Conservation (phyloP, 2,888 invertebrate species). For the Agrochola lota region DNA sequence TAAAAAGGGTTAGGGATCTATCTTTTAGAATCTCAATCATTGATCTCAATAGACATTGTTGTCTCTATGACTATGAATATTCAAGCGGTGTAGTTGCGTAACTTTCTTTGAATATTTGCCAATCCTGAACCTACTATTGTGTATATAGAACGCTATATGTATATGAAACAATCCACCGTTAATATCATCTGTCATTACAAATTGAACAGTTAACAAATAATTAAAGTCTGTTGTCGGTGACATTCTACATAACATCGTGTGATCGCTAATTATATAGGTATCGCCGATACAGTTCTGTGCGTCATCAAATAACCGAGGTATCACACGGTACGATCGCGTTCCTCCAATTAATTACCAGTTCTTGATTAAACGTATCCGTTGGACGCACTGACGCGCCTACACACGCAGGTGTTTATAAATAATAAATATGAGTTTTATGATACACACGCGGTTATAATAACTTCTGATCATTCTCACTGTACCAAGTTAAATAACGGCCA, state of each 20-base stretch:
- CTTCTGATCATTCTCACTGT: constrained; percentile 81
- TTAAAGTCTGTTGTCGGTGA: constrained; percentile 30
- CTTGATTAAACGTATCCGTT: constrained; percentile 82
- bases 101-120: not conserved
- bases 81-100: not conserved
- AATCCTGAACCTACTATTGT: not conserved
- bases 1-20: not conserved
- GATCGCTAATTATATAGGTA: constrained; percentile 60
- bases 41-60: not conserved
- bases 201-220: constrained; percentile 35
- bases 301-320: constrained; percentile 71
- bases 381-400: constrained; percentile 75
- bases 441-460: constrained; percentile 80
- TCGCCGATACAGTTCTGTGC: constrained; percentile 65
- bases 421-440: constrained; percentile 74
- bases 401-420: constrained; percentile 83
- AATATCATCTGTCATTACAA: constrained; percentile 20
- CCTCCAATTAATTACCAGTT: constrained; percentile 79
- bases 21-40: not conserved
- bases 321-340: constrained; percentile 68
- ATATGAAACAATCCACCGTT: constrained; percentile 15
- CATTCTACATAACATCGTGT: constrained; percentile 37
- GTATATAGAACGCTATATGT: not conserved
- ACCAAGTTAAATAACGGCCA: constrained; percentile 80
- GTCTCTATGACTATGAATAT: not conserved